These are phyloP conservation scores for Centrocercus urophasianus DNA, from an alignment of 2,113 vertebrate species.

Conservation along the genomic window DNA sequence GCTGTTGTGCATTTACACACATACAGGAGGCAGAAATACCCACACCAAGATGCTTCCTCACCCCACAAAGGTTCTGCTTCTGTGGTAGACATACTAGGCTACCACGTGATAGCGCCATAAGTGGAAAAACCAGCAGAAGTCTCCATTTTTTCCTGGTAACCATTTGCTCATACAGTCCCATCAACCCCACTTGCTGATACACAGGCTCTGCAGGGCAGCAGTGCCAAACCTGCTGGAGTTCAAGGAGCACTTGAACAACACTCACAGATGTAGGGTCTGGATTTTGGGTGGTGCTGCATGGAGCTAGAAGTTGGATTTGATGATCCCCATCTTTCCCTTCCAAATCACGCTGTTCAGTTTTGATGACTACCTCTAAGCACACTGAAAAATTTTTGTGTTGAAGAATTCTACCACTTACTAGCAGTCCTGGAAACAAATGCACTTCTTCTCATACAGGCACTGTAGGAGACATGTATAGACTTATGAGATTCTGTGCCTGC, in stretches of 20 bases:
- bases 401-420: background rate
- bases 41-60: rapidly evolving
- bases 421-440: rapidly evolving
- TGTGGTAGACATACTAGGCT: background rate
- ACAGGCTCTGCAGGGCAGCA: background rate
- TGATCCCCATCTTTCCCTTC: background rate
- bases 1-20: rapidly evolving
- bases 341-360: background rate
- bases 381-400: no score
- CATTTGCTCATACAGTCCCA: background rate
- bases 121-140: background rate
- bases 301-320: background rate
- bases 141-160: background rate
- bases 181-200: background rate
- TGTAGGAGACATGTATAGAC: rapidly evolving
- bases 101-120: no score
- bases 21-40: rapidly evolving
- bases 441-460: background rate
- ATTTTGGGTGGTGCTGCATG: background rate
- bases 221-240: background rate
- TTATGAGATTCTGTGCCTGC: rapidly evolving
- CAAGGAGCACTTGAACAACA: background rate
- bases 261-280: background rate
- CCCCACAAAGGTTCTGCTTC: background rate
- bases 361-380: background rate